Base-by-base conservation (phyloP, 2,113 vertebrate species). In the Cyanoramphus novaezelandiae region DNA sequence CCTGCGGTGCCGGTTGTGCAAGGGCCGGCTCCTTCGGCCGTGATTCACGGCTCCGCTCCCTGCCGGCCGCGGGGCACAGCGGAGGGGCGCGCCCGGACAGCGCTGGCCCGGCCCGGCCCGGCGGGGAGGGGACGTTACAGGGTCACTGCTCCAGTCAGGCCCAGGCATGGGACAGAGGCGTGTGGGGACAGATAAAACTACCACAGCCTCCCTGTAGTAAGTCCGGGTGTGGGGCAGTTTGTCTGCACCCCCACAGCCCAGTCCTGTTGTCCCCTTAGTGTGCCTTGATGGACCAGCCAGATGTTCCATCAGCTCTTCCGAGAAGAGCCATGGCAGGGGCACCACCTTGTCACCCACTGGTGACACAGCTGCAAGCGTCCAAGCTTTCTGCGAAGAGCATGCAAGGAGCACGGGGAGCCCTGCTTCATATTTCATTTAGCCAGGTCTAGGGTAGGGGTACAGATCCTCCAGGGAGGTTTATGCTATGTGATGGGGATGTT, bases 11-110 rank as follows among this genome's bases (percentile, higher is more conserved):
- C 23, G 70, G 79, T 91, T 95, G 94, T 94, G 95, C 95, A 91
- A 94, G 92, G 63, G 39, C 5, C 13, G 31, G 47, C 83, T 86
- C 86, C 47, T 21, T 46, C 6, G 27, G 67, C 63, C 52, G 59
- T 92, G 90, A 93, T 94, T 96, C 95, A 91, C 52, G 52, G 71
- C 63, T 82, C 55, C 41, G 33, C 46, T 81, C 60, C 85, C 88
- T 46, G 74, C 60, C 27, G 75, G 92, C 83, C 92, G 52, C 76
- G 71, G 80, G 94, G 90, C 87, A 12, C 77, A 19, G 94, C 55
- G 92, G 63, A 41, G 64, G 35, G 19, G 46, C 37, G 70, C 27
- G 43, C 41, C 82, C 28, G 75, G 76, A 29, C 50, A 57, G 63
- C 24, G 69, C 79, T 3, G 79, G 17, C 23, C 19, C 6, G n/a